A percentile compares a stretch with the other conserved stretches of the same genome.
Evolutionary conservation across 2,888 invertebrate species (phyloP).

Genomic region (Phaonia tiefii): DNA sequence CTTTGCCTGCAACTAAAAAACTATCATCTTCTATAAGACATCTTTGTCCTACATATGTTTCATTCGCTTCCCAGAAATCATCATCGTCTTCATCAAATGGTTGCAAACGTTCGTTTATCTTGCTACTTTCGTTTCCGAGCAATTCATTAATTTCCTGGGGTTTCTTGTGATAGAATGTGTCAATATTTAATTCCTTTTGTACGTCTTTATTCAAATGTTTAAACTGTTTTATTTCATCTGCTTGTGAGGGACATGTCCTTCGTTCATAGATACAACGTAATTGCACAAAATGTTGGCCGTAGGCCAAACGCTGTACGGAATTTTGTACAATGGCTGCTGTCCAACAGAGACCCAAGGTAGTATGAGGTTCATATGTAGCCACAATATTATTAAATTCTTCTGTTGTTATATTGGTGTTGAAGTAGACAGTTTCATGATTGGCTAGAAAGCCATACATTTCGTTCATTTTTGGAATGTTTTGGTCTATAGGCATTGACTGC

Average conservation of each 20-base stretch:
- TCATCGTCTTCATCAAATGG: conserved; percentile 74
- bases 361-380: conserved; percentile 76
- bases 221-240: conserved; percentile 63
- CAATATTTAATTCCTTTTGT: conserved; percentile 51
- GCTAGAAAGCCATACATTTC: conserved; percentile 77
- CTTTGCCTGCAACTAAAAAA: too few relatives aligned
- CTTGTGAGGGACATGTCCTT: conserved; percentile 73
- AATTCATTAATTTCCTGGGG: conserved; percentile 49
- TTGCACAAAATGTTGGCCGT: conserved; percentile 78
- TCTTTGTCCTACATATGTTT: conserved; percentile 76
- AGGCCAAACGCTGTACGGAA: conserved; percentile 66
- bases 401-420: conserved; percentile 75
- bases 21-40: conserved; percentile 78
- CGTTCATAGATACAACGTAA: conserved; percentile 78
- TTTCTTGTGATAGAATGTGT: conserved; percentile 52
- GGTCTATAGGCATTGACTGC: conserved; percentile 56
- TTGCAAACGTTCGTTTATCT: conserved; percentile 50
- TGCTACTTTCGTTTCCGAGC: conserved; percentile 36
- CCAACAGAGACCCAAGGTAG: conserved; percentile 78
- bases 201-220: conserved; percentile 43
- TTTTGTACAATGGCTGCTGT: conserved; percentile 75
- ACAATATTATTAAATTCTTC: conserved; percentile 80
- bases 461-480: conserved; percentile 71
- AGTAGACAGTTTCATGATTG: conserved; percentile 79
- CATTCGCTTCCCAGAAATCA: conserved; percentile 79